Conservation (phyloP, 2,888 invertebrate species). For the Carterocephalus palaemon region DNA sequence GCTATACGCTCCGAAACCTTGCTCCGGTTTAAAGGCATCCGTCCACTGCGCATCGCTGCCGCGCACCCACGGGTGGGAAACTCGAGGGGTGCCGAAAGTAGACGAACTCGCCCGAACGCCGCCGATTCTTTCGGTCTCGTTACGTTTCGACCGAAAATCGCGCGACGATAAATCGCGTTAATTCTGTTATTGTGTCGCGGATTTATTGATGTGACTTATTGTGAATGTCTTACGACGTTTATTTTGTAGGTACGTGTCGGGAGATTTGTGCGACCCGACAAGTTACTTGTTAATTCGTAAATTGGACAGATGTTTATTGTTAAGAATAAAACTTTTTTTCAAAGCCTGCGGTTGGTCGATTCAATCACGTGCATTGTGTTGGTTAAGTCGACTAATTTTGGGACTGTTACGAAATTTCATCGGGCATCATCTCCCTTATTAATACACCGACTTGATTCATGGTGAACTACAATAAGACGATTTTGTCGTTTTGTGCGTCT, state of each 20-base stretch:
- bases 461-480: too few species aligned
- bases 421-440: too few species aligned
- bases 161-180: conserved; percentile 67
- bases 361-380: too few species aligned
- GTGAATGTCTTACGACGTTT: conserved; percentile 23
- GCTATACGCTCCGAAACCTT: conserved; percentile 59
- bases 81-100: conserved; percentile 23
- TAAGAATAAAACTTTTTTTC: too few species aligned
- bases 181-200: conserved; percentile 64
- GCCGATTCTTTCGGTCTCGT: conserved; percentile 59
- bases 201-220: conserved; percentile 47
- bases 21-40: conserved; percentile 54
- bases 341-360: too few species aligned
- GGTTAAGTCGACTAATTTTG: too few species aligned
- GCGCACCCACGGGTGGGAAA: conserved; percentile 51
- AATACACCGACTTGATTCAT: too few species aligned
- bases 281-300: conserved; percentile 11
- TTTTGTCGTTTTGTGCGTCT: too few species aligned
- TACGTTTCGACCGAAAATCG: conserved; percentile 57
- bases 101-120: conserved; percentile 36
- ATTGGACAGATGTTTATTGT: conserved; percentile 10
- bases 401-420: too few species aligned
- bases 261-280: conserved; percentile 8
- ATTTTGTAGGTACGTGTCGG: conserved; percentile 27
- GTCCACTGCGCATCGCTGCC: conserved; percentile 66